Evolutionary conservation across 2,888 invertebrate species (phyloP), one percentile per base, ranked within the genome.

Genomic region (Caenorhabditis virilis): DNA sequence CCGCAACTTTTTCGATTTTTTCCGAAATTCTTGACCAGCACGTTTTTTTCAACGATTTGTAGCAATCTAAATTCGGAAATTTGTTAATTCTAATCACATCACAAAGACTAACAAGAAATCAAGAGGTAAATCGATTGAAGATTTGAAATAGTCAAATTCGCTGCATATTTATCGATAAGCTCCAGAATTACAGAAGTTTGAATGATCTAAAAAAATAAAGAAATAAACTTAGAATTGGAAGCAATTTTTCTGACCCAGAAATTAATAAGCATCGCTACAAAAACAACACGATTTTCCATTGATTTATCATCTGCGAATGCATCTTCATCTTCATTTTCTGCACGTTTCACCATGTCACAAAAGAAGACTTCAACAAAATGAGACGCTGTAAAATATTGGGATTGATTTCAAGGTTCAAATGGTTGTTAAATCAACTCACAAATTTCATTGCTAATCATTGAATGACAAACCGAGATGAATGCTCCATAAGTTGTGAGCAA

Each of bases 331-430:
- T 59, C 61, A 1, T 69, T 60, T 9, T 35, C 35, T 20, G 72
- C 56, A n/a, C 46, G 43, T 46, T 67, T 67, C 11, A 72, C 63
- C 36, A 67, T 53, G 23, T 72, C 74, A 6, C 70, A 67, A 15
- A 74, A 41, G 36, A 74, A 72, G 1, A 58, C 61, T 62, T 75
- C 75, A 30, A 72, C 69, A 30, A 75, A 69, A 45, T 75, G 69
- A 26, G 75, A 58, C 13, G 75, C 75, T 75, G 59, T 18, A 74
- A 58, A 41, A 30, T 16, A 9, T n/a, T 18, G 45, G 15, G n/a
- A n/a, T n/a, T n/a, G n/a, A n/a, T n/a, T n/a, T n/a, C n/a, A n/a
- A n/a, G n/a, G n/a, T n/a, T n/a, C n/a, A n/a, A n/a, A n/a, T n/a
- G n/a, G n/a, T n/a, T n/a, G n/a, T n/a, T n/a, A n/a, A n/a, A n/a